Evolutionary conservation across 2,888 invertebrate genomes (phyloP).

Genomic region (Luperina testacea): DNA sequence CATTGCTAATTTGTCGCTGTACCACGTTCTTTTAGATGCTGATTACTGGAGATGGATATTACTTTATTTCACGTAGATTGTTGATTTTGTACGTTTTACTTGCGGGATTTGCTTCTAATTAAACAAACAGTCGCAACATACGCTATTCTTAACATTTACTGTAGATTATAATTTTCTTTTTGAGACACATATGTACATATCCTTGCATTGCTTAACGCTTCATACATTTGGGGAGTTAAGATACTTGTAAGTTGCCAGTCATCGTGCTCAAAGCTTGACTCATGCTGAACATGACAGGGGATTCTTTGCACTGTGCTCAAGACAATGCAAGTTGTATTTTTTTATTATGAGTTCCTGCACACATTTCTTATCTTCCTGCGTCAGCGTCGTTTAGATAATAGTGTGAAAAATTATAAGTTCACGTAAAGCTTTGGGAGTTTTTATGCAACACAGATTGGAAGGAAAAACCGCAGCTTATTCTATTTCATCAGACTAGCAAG

Average conservation of each 20-base stretch:
- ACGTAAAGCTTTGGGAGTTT: neutral
- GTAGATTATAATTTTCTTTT: neutral
- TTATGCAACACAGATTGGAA: neutral
- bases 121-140: neutral
- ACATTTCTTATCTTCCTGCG: neutral
- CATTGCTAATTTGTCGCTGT: conserved; percentile 73
- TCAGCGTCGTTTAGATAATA: neutral
- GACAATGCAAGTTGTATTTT: conserved; percentile 19
- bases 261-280: conserved; percentile 31
- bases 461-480: neutral
- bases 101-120: conserved; percentile 5
- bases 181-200: neutral
- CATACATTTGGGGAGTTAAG: neutral
- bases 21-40: conserved; percentile 65
- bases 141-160: neutral
- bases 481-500: neutral
- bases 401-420: neutral
- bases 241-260: conserved; percentile 18
- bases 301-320: conserved; percentile 25
- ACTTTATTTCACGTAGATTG: conserved; percentile 36
- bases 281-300: conserved; percentile 35
- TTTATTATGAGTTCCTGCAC: conserved; percentile 1
- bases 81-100: conserved; percentile 22
- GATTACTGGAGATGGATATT: conserved; percentile 41
- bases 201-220: neutral